Evolutionary conservation across 2,113 vertebrate species (phyloP).

Genomic region (Istiophorus platypterus): DNA sequence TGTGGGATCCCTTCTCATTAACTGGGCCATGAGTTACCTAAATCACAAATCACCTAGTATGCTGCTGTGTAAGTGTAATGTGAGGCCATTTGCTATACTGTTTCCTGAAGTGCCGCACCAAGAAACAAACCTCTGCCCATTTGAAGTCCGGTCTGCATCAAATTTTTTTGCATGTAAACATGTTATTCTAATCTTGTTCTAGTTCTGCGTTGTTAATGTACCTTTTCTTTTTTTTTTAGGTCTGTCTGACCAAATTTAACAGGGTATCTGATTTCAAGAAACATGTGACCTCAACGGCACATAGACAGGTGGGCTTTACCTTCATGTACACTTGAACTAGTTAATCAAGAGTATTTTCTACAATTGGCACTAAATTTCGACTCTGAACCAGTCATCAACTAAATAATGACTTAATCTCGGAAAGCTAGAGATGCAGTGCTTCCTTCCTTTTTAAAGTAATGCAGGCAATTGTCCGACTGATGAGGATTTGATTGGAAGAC

Average conservation of each 20-base stretch:
- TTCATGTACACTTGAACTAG: not conserved
- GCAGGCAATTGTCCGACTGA: no score
- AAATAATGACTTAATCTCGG: no score
- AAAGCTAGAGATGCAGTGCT: no score
- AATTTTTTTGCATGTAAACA: not conserved
- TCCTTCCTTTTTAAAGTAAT: no score
- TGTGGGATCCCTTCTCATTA: no score
- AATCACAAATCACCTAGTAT: no score
- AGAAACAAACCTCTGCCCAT: not conserved
- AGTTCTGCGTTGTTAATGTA: not conserved
- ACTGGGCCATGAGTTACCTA: no score
- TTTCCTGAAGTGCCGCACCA: not conserved
- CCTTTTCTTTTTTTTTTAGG: conserved; percentile 21
- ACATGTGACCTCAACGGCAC: not conserved
- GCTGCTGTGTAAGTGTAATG: no score
- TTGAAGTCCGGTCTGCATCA: not conserved
- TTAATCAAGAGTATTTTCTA: no score
- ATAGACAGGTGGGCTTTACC: conserved; percentile 44
- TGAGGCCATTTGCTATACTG: no score
- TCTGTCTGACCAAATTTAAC: conserved; percentile 16
- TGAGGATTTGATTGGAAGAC: no score
- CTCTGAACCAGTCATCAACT: no score
- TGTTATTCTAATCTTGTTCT: not conserved
- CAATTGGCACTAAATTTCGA: not conserved
- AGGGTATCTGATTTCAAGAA: not conserved